Evolutionary conservation across 2,797 vertebrate species (phyloP).

Genomic region (Moxostoma hubbsi): DNA sequence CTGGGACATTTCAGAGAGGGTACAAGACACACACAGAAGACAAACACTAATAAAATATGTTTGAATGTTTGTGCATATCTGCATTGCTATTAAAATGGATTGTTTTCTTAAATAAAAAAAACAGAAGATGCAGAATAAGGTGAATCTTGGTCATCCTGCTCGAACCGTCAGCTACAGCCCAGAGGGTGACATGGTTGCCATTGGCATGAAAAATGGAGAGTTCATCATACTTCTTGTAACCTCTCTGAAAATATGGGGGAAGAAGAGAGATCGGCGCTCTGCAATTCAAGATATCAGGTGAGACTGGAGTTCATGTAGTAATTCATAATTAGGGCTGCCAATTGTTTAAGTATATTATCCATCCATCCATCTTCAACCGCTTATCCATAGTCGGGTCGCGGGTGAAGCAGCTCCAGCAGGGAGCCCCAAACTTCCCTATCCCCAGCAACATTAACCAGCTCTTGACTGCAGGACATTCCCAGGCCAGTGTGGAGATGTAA

Average conservation of each 20-base stretch:
- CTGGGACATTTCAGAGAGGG: slow-evolving; percentile 96
- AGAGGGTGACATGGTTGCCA: slow-evolving; percentile 97
- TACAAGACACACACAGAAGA: slow-evolving; percentile 60
- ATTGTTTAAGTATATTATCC: too few species aligned
- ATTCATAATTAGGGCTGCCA: too few species aligned
- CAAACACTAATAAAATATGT: too few species aligned
- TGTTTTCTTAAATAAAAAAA: slow-evolving; percentile 40
- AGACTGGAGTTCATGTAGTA: slow-evolving; percentile 38
- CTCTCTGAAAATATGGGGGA: slow-evolving; percentile 97
- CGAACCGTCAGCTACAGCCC: slow-evolving; percentile 92
- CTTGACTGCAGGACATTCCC: too few species aligned
- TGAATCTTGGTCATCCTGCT: slow-evolving; percentile 91
- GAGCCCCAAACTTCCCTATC: too few species aligned
- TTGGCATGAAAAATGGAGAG: slow-evolving; percentile 97
- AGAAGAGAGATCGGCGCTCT: slow-evolving; percentile 92
- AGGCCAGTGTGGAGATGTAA: too few species aligned
- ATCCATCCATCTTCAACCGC: too few species aligned
- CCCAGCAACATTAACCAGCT: too few species aligned
- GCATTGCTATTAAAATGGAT: not conserved
- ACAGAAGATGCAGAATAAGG: slow-evolving; percentile 98
- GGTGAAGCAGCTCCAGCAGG: too few species aligned
- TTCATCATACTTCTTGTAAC: slow-evolving; percentile 95
- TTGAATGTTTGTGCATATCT: not conserved
- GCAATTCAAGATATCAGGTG: slow-evolving; percentile 95
- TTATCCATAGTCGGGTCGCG: too few species aligned